Conservation (phyloP, 2,888 invertebrate genomes). For the Limnephilus auricula region DNA sequence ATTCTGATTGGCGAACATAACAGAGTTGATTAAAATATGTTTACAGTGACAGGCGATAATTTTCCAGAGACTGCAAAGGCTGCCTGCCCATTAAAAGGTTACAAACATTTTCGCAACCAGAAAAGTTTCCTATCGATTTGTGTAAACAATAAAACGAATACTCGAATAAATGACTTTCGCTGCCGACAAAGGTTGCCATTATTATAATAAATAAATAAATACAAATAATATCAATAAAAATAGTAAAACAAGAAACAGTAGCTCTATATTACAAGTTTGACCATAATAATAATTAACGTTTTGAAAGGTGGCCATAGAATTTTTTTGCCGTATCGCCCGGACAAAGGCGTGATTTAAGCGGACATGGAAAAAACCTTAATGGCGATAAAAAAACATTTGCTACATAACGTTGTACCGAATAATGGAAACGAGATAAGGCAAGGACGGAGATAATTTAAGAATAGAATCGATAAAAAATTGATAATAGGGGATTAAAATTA, state of each 20-base stretch:
- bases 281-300: slow-evolving; percentile 36
- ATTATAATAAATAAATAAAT: slow-evolving; percentile 22
- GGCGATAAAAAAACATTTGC: slow-evolving; percentile 27
- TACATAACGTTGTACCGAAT: slow-evolving; percentile 8
- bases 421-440: slow-evolving; percentile 20
- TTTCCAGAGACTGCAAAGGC: not conserved
- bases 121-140: not conserved
- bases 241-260: slow-evolving; percentile 4
- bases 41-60: not conserved
- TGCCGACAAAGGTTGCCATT: slow-evolving; percentile 34
- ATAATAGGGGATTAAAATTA: not conserved
- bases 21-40: not conserved
- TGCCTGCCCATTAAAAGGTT: not conserved
- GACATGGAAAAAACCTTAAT: not conserved
- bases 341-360: slow-evolving; percentile 33
- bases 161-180: slow-evolving; percentile 16
- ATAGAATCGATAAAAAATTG: not conserved
- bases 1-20: not conserved
- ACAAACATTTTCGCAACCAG: not conserved
- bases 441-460: slow-evolving; percentile 5
- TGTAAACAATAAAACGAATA: not conserved
- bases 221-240: not conserved
- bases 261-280: not conserved
- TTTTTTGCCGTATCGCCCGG: slow-evolving; percentile 15
- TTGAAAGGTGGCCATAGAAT: slow-evolving; percentile 30